Percentiles rank a stretch among this genome's conserved stretches.
Conservation (phyloP, 2,797 vertebrate genomes). For the Sylvilagus floridanus region DNA sequence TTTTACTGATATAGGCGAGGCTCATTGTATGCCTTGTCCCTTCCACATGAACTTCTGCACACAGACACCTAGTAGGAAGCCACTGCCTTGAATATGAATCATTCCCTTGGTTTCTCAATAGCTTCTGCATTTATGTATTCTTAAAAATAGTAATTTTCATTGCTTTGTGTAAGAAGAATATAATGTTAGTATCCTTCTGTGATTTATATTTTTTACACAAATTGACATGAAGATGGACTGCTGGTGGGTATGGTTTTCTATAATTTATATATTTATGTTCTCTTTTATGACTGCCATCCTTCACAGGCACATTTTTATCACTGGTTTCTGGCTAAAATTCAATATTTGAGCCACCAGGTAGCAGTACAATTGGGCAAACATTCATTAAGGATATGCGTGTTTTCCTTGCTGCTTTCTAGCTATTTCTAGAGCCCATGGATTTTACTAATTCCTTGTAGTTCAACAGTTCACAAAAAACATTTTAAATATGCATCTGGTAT, state of each 20-base stretch:
- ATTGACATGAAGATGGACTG: neutral
- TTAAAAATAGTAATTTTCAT: neutral
- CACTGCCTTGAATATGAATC: neutral
- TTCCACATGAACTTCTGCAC: neutral
- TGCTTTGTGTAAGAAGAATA: neutral
- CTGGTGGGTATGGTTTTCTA: neutral
- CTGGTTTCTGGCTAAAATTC: neutral
- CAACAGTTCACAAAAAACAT: neutral
- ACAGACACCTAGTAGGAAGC: neutral
- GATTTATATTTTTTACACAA: slow-evolving; percentile 2
- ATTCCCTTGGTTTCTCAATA: neutral
- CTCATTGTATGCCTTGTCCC: fast-evolving
- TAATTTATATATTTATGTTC: neutral
- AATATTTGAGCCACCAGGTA: neutral
- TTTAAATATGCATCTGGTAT: neutral
- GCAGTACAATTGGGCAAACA: neutral
- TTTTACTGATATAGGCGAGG: neutral
- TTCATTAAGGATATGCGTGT: neutral
- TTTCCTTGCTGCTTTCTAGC: neutral
- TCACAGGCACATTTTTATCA: neutral
- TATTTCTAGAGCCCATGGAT: neutral
- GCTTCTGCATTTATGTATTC: neutral
- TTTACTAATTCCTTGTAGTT: neutral
- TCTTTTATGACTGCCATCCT: neutral
- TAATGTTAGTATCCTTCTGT: neutral